Evolutionary conservation across 2,113 vertebrate genomes (phyloP).

Genomic region (Pycnonotus jocosus): DNA sequence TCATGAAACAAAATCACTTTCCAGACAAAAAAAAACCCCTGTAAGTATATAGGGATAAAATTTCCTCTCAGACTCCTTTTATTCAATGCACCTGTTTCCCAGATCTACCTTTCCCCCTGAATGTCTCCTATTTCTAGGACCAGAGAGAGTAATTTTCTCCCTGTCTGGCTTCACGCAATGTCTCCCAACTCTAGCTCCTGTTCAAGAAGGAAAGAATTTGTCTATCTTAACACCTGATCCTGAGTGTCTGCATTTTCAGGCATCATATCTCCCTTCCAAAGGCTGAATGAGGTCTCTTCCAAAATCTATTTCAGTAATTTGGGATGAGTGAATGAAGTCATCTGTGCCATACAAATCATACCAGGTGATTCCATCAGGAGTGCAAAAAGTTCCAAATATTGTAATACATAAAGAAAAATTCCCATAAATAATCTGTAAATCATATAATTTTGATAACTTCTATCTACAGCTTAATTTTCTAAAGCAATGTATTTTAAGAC

Average conservation of each 20-base stretch:
- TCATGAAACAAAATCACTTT: neutral
- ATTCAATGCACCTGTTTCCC: neutral
- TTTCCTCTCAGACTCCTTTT: neutral
- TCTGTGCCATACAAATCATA: neutral
- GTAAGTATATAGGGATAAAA: neutral
- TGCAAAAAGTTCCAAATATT: neutral
- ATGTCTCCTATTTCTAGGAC: neutral
- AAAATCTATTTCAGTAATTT: neutral
- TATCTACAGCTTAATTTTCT: neutral
- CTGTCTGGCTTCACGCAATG: neutral
- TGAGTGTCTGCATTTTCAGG: neutral
- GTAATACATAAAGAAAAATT: neutral
- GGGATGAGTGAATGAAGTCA: neutral
- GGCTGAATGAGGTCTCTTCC: neutral
- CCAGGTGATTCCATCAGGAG: neutral
- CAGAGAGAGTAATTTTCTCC: neutral
- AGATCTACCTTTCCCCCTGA: neutral
- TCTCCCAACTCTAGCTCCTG: neutral
- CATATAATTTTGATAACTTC: neutral
- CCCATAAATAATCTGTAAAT: neutral
- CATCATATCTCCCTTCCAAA: neutral
- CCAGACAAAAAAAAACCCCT: neutral
- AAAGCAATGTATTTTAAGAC: neutral
- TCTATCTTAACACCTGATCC: neutral
- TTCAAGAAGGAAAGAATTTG: neutral